A percentile compares a stretch with the other conserved stretches of the same genome.
These are phyloP conservation scores for Drosophila niveifrons DNA, from an alignment of 2,888 invertebrate species.

Conservation along the genomic window DNA sequence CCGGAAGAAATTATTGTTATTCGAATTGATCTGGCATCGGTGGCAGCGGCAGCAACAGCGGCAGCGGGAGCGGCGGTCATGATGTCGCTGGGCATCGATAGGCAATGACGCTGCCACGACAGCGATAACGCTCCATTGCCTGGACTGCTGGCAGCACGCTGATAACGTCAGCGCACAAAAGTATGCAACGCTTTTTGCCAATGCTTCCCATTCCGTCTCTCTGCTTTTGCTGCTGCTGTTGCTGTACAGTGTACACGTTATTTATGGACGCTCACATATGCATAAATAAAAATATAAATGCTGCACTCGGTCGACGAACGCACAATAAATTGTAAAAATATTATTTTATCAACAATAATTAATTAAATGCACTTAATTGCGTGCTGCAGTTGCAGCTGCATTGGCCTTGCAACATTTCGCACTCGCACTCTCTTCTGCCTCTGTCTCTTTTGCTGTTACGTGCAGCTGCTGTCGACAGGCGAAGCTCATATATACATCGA, in stretches of 20 bases:
- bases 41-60: constrained; percentile 26
- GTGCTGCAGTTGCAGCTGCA: constrained; percentile 39
- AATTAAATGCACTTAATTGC: constrained; percentile 81
- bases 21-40: constrained; percentile 77
- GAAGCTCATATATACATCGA: background rate
- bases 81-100: constrained; percentile 52
- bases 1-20: constrained; percentile 82
- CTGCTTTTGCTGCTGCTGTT: background rate
- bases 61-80: background rate
- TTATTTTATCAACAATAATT: constrained; percentile 82
- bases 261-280: constrained; percentile 76
- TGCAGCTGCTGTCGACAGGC: constrained; percentile 58
- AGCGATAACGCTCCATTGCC: constrained; percentile 58
- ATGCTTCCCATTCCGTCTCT: background rate
- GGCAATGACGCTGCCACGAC: constrained; percentile 55
- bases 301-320: constrained; percentile 44
- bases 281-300: constrained; percentile 63
- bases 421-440: background rate
- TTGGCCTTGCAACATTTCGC: constrained; percentile 40
- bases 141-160: constrained; percentile 56
- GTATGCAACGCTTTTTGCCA: constrained; percentile 45
- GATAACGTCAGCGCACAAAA: constrained; percentile 74
- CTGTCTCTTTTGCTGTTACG: constrained; percentile 1
- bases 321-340: constrained; percentile 80
- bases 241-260: constrained; percentile 60